Percentiles rank a stretch among this genome's conserved stretches.
These are phyloP conservation scores for Pao palembangensis DNA, from an alignment of 2,113 vertebrate genomes.

Conservation along the genomic window DNA sequence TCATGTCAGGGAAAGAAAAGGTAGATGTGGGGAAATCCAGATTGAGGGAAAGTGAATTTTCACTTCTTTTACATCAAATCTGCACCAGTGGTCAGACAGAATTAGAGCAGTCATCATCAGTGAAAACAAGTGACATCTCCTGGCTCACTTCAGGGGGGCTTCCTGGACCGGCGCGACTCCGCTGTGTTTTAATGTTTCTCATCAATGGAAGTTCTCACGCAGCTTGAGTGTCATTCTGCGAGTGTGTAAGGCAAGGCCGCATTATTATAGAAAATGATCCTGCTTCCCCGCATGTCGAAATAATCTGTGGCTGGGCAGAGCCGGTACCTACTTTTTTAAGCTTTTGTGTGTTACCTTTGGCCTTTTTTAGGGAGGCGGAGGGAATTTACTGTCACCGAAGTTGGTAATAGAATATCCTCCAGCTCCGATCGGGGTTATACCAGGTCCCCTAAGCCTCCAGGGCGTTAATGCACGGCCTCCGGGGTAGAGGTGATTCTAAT, in stretches of 20 bases:
- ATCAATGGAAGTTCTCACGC: conserved; percentile 56
- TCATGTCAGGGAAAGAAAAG: not conserved
- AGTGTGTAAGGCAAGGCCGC: conserved; percentile 29
- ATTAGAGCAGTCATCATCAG: conserved; percentile 4
- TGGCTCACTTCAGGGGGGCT: conserved; percentile 52
- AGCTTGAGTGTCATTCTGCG: conserved; percentile 42
- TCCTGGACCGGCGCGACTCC: not conserved
- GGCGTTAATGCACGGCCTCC: conserved; percentile 64
- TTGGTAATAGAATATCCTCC: conserved; percentile 53
- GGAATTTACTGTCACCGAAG: conserved; percentile 50
- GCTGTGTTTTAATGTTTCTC: conserved; percentile 34
- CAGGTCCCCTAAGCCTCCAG: conserved; percentile 37
- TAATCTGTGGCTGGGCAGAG: conserved; percentile 45
- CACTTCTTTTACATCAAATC: not conserved
- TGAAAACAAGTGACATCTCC: conserved; percentile 73
- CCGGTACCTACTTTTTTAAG: conserved; percentile 37
- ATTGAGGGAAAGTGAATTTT: not conserved
- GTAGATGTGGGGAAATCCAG: not conserved
- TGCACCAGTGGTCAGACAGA: conserved; percentile 1
- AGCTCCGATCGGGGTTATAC: conserved; percentile 57
- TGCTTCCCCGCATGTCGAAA: conserved; percentile 36
- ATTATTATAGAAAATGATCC: conserved; percentile 48
- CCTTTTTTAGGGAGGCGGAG: not conserved
- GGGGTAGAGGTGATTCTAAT: conserved; percentile 55
- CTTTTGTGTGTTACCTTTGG: conserved; percentile 31